Conservation (phyloP, 64 coral and sea anemone genomes). For the Dendrophyllia cribrosa region DNA sequence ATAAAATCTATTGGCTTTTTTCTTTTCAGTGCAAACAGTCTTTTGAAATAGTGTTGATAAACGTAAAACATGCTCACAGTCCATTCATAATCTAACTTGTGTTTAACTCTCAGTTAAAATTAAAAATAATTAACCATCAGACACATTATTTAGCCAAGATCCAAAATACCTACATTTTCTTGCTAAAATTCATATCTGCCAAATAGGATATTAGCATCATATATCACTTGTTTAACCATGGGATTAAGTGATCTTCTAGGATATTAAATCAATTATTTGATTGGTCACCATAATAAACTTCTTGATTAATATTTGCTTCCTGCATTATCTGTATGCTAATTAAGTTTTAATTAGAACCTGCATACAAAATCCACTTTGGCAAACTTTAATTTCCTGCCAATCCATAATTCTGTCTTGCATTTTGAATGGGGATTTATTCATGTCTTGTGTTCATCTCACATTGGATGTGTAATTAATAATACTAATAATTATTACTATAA, state of each 20-base stretch:
- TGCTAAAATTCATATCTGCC: no score
- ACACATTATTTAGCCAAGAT: no score
- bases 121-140: no score
- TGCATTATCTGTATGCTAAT: neutral
- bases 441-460: no score
- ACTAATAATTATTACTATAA: no score
- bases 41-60: neutral
- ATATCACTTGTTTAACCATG: neutral
- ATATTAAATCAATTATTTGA: slow-evolving; percentile 1
- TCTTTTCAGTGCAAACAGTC: neutral
- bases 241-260: neutral
- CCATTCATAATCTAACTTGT: no score
- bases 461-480: no score
- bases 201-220: no score
- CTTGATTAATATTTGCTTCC: slow-evolving; percentile 21
- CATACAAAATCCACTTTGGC: no score
- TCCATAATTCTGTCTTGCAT: neutral
- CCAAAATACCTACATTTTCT: no score
- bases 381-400: slow-evolving; percentile 32
- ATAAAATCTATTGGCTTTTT: neutral
- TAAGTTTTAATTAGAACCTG: neutral
- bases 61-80: neutral
- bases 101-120: no score
- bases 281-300: neutral
- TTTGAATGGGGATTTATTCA: no score